Percentiles rank a stretch among this genome's conserved stretches.
Conservation (phyloP, 1,140 invertebrate genomes). For the Dendrolimus kikuchii region DNA sequence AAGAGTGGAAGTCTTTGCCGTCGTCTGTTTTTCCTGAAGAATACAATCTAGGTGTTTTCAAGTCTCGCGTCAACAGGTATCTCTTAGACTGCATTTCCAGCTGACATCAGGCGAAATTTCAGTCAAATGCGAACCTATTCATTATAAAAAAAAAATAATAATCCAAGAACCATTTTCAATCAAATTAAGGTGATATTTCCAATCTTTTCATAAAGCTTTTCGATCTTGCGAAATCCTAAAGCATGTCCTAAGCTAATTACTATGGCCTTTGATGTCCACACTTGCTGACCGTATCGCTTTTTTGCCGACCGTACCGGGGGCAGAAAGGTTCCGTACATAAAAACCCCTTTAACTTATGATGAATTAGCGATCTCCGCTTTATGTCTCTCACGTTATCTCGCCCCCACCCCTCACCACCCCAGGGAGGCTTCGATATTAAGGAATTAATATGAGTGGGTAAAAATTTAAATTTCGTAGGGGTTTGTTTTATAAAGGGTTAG, state of each 20-base stretch:
- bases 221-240: too few species aligned
- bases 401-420: conserved; percentile 23
- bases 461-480: conserved; percentile 29
- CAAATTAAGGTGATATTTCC: too few species aligned
- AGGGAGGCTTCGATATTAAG: conserved; percentile 59
- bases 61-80: too few species aligned
- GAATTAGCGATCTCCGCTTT: conserved; percentile 71
- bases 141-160: too few species aligned
- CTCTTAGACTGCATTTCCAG: too few species aligned
- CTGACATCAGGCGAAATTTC: too few species aligned
- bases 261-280: conserved; percentile 55
- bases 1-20: too few species aligned
- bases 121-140: too few species aligned
- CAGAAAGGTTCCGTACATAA: conserved; percentile 53
- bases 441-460: conserved; percentile 60
- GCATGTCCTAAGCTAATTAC: conserved; percentile 44
- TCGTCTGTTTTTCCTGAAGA: too few species aligned
- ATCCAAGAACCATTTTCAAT: too few species aligned
- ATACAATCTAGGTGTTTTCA: too few species aligned
- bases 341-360: conserved; percentile 72
- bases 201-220: too few species aligned
- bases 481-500: not conserved
- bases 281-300: conserved; percentile 21
- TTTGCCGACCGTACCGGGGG: conserved; percentile 56
- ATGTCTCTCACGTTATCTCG: conserved; percentile 65